A percentile compares a stretch with the other conserved stretches of the same genome.
Evolutionary conservation across 1,140 invertebrate species (phyloP).

Genomic region (Pseudoatta argentina): DNA sequence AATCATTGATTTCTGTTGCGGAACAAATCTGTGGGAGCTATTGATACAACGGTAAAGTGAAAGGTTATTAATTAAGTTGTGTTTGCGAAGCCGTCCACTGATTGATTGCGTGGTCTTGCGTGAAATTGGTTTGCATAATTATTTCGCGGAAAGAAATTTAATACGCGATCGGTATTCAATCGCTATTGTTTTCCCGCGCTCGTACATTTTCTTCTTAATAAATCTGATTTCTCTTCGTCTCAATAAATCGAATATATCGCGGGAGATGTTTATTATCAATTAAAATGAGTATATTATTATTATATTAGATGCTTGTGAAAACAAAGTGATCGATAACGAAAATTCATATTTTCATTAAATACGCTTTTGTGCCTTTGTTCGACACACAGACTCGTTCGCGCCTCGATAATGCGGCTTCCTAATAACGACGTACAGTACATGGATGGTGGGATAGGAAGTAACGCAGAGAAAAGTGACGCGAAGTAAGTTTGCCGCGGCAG

Average conservation of each 20-base stretch:
- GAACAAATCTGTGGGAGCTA: constrained; percentile 55
- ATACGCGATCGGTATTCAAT: constrained; percentile 31
- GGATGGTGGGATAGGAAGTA: constrained; percentile 40
- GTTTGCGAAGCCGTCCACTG: constrained; percentile 57
- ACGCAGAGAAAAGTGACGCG: constrained; percentile 66
- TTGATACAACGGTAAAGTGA: constrained; percentile 62
- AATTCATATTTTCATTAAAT: constrained; percentile 6
- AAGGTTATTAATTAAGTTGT: constrained; percentile 63
- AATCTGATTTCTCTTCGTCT: background rate
- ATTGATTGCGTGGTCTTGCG: constrained; percentile 60
- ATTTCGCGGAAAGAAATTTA: constrained; percentile 61
- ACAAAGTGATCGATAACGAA: constrained; percentile 10
- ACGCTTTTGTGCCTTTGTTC: constrained; percentile 1
- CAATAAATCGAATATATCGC: background rate
- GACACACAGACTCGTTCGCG: constrained; percentile 1
- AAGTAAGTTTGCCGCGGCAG: constrained; percentile 52
- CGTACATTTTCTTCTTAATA: constrained; percentile 8
- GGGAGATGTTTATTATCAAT: background rate
- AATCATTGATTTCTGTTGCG: constrained; percentile 61
- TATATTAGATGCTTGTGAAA: background rate
- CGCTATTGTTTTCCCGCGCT: background rate
- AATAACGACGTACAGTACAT: constrained; percentile 37
- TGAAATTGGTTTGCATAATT: constrained; percentile 55
- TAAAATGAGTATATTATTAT: constrained; percentile 6
- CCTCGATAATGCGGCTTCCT: constrained; percentile 47